Conservation (phyloP, 2,113 vertebrate species). For the Guaruba guarouba region DNA sequence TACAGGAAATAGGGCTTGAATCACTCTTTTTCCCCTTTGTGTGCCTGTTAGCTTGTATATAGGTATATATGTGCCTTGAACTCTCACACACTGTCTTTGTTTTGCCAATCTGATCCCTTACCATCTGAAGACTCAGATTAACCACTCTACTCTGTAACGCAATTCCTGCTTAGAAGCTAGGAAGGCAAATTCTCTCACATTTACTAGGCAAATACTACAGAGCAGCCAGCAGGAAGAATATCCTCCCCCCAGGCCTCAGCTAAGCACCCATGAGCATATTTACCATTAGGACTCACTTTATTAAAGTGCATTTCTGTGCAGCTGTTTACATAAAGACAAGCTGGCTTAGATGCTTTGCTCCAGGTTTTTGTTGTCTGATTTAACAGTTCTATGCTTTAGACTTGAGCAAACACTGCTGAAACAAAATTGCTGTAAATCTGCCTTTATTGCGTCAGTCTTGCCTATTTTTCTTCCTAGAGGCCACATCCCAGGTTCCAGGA, state of each 20-base stretch:
- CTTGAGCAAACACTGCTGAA: neutral
- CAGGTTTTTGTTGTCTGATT: neutral
- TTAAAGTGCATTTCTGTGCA: neutral
- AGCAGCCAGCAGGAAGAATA: neutral
- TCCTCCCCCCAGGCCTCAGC: neutral
- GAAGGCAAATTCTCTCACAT: neutral
- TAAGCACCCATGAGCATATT: neutral
- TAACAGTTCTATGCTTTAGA: neutral
- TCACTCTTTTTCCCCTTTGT: fast-evolving
- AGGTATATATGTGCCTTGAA: neutral
- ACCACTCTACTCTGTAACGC: neutral
- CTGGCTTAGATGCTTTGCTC: neutral
- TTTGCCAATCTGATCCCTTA: neutral
- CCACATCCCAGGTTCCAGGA: neutral
- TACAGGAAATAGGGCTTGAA: neutral
- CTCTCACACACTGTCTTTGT: neutral
- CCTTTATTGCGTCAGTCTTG: neutral
- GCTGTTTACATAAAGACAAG: neutral
- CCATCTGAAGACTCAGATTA: neutral
- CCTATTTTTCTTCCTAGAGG: neutral
- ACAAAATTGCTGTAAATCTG: neutral
- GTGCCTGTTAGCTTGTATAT: neutral
- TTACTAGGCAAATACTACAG: neutral
- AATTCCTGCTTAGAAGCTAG: neutral
- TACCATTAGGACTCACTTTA: neutral